Evolutionary conservation across 2,113 vertebrate genomes (phyloP).

Genomic region (Hydrochoerus hydrochaeris): DNA sequence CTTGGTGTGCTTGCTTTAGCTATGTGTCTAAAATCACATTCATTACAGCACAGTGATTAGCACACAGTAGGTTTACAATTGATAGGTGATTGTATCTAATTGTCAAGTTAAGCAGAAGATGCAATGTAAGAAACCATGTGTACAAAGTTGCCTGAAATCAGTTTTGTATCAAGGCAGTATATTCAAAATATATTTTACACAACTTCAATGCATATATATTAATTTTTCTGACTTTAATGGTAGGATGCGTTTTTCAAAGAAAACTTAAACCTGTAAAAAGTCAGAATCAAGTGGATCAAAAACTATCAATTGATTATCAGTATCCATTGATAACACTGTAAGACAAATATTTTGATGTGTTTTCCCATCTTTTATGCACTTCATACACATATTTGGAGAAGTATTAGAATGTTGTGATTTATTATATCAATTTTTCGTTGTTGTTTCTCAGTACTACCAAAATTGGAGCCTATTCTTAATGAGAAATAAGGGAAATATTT

Average conservation of each 20-base stretch:
- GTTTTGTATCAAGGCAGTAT: neutral
- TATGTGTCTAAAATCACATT: neutral
- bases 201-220: neutral
- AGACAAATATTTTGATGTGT: neutral
- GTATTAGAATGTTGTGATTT: neutral
- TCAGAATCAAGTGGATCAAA: neutral
- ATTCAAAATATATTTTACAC: neutral
- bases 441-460: neutral
- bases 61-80: neutral
- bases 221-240: neutral
- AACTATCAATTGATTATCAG: neutral
- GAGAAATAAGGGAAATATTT: constrained; percentile 52
- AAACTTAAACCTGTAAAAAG: neutral
- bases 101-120: neutral
- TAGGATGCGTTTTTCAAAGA: neutral
- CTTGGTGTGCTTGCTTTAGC: neutral
- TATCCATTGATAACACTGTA: neutral
- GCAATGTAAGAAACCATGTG: too few species aligned
- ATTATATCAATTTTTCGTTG: neutral
- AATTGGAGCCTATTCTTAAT: constrained; percentile 31
- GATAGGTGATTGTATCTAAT: neutral
- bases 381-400: neutral
- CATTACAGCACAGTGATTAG: neutral
- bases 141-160: neutral
- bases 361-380: neutral